These are phyloP conservation scores for Collichthys lucidus DNA, from an alignment of 2,113 vertebrate genomes.

Conservation along the genomic window DNA sequence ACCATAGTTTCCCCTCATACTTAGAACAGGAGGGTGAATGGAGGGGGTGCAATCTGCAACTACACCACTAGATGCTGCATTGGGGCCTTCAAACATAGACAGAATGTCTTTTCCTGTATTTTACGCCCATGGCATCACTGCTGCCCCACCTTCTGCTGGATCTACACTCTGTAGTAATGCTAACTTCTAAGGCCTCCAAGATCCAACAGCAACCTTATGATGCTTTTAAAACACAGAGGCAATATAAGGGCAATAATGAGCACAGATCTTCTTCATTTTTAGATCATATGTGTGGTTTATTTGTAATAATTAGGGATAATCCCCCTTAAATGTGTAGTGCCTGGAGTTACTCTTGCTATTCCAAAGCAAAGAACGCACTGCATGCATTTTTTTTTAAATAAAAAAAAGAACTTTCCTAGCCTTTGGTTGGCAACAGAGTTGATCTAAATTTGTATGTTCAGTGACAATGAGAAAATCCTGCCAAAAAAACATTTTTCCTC, in stretches of 20 bases:
- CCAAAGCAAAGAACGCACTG: neutral
- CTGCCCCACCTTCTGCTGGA: no score
- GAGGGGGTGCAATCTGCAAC: no score
- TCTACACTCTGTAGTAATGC: slow-evolving; percentile 12
- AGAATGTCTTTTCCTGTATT: slow-evolving; percentile 16
- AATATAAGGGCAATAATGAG: neutral
- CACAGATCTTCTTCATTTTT: neutral
- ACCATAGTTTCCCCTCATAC: no score
- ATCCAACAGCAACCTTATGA: neutral
- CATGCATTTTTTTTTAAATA: no score
- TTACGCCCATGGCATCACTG: slow-evolving; percentile 4
- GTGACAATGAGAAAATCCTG: neutral
- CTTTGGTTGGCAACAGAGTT: neutral
- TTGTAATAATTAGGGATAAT: neutral
- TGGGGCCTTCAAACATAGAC: slow-evolving; percentile 33
- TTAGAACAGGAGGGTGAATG: no score
- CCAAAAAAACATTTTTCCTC: neutral
- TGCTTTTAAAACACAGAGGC: neutral
- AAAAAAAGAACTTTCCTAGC: neutral
- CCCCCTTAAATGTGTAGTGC: neutral
- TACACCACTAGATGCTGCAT: slow-evolving; percentile 28
- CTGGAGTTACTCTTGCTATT: neutral
- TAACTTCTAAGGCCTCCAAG: neutral
- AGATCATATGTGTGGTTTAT: neutral
- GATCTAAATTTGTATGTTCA: neutral